Percentiles rank a stretch among this genome's conserved stretches.
These are phyloP conservation scores for Mantis religiosa DNA, from an alignment of 2,888 invertebrate genomes.

Conservation along the genomic window DNA sequence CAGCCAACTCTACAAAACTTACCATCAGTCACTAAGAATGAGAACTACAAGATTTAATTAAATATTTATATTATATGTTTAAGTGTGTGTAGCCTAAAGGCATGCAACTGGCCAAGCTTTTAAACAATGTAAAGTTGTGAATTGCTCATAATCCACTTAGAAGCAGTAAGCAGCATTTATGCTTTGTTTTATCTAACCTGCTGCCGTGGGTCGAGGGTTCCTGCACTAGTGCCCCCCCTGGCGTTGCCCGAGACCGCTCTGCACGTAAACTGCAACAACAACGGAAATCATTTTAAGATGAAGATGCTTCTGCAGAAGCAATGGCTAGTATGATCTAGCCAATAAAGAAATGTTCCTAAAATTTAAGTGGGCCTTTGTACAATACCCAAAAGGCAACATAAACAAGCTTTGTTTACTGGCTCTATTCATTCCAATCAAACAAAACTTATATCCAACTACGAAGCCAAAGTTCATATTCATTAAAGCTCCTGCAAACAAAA, in stretches of 20 bases:
- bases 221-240: constrained; percentile 30
- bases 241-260: constrained; percentile 30
- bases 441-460: neutral
- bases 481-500: neutral
- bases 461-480: neutral
- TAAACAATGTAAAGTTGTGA: neutral
- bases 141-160: neutral
- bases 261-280: constrained; percentile 31
- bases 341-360: neutral
- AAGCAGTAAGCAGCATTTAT: neutral
- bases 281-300: constrained; percentile 21
- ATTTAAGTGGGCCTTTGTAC: neutral
- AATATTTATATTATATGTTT: neutral
- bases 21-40: neutral
- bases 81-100: neutral
- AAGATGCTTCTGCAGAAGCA: neutral
- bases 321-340: neutral
- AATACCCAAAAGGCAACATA: neutral
- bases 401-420: neutral
- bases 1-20: too few species aligned
- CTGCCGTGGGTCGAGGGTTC: constrained; percentile 29
- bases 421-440: neutral
- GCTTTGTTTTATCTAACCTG: constrained; percentile 23
- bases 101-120: neutral
- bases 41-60: neutral